These are phyloP conservation scores for Hydrotaea cyrtoneurina DNA, from an alignment of 2,888 invertebrate species.

Conservation along the genomic window DNA sequence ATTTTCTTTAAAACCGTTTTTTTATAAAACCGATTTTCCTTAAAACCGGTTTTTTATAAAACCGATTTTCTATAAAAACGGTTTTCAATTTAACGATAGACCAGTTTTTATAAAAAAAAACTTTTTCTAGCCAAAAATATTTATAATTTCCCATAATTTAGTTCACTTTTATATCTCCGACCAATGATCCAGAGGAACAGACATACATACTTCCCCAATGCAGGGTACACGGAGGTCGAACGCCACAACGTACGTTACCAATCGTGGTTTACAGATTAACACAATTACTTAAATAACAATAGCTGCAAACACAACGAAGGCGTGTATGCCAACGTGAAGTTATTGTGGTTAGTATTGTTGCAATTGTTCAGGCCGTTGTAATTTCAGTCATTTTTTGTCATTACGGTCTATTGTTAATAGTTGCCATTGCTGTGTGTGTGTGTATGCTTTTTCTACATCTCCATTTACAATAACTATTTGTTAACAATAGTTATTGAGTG, in stretches of 20 bases:
- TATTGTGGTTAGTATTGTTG: neutral
- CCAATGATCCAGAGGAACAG: too few species aligned
- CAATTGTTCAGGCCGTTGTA: neutral
- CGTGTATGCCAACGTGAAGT: constrained; percentile 6
- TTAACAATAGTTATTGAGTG: constrained; percentile 9
- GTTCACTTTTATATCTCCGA: too few species aligned
- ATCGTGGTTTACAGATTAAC: constrained; percentile 40
- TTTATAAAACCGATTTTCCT: too few species aligned
- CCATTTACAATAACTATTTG: constrained; percentile 31
- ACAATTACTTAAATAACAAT: constrained; percentile 33
- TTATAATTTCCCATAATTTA: too few species aligned
- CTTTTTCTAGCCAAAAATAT: too few species aligned
- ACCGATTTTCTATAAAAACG: too few species aligned
- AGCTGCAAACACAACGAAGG: neutral
- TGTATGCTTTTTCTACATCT: neutral
- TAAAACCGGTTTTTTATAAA: too few species aligned
- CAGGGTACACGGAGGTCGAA: too few species aligned
- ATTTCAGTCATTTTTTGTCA: constrained; percentile 8
- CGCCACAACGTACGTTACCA: constrained; percentile 2
- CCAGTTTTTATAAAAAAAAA: too few species aligned
- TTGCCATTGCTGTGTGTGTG: neutral
- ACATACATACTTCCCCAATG: too few species aligned
- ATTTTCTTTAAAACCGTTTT: too few species aligned
- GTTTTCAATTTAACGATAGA: too few species aligned
- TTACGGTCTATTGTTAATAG: constrained; percentile 22